Conservation (phyloP, 2,797 vertebrate genomes). For the Glossophaga mutica region DNA sequence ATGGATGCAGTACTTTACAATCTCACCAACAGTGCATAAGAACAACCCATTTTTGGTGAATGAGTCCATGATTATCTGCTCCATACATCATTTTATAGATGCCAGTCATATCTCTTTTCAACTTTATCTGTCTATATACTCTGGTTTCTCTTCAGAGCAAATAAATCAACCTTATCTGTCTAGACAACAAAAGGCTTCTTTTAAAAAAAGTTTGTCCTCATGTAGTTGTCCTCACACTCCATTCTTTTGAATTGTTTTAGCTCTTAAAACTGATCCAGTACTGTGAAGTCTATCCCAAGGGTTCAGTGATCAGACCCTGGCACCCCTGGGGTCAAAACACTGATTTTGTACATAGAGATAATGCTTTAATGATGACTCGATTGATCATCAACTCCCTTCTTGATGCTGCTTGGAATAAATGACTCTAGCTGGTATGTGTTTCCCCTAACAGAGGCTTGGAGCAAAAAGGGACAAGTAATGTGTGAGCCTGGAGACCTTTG, state of each 20-base stretch:
- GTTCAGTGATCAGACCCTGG: background rate
- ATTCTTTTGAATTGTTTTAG: slow-evolving; percentile 38
- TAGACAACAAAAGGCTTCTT: background rate
- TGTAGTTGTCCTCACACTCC: background rate
- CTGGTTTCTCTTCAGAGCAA: too few species aligned
- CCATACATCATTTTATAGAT: background rate
- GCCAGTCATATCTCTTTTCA: background rate
- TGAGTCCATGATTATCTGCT: background rate
- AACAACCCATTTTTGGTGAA: background rate
- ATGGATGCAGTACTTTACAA: background rate
- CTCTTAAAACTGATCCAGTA: slow-evolving; percentile 16
- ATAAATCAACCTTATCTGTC: background rate
- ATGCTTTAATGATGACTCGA: slow-evolving; percentile 21
- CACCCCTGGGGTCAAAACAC: background rate
- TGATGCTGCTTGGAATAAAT: slow-evolving; percentile 25
- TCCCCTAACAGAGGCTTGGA: background rate
- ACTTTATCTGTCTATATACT: background rate
- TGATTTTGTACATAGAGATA: slow-evolving; percentile 28
- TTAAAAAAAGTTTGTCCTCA: background rate
- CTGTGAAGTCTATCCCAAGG: slow-evolving; percentile 21
- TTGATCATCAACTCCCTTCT: background rate
- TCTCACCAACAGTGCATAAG: background rate
- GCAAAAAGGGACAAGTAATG: background rate
- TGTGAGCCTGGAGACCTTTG: background rate
- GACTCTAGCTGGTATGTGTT: background rate